Evolutionary conservation across 1,140 invertebrate genomes (phyloP), one percentile per base, ranked within the genome.

Genomic region (Camponotus pennsylvanicus): DNA sequence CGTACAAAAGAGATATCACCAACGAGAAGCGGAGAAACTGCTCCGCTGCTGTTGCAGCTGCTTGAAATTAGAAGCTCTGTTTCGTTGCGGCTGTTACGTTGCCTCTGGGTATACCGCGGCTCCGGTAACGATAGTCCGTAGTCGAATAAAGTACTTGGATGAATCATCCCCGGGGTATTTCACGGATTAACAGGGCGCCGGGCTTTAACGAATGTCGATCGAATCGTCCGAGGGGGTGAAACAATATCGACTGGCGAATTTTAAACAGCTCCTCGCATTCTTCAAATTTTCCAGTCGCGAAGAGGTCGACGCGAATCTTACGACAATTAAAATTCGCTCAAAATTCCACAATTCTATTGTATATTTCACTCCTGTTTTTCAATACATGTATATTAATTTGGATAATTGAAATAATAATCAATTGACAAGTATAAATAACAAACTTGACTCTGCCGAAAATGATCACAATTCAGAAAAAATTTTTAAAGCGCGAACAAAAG

Each of bases 61-160:
- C 67, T 52, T 55, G 83, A 89, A 89, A 89, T 89, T 89, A 89
- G 88, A 89, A 89, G 88, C 87, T 86, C 88, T 85, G 88, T 89
- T 89, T 89, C 84, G 84, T 82, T 86, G 76, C 87, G 87, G 88
- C 79, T 82, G 79, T 89, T 84, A 67, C 88, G 73, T 52, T 52
- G 86, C 82, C 82, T 87, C 82, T 70, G 64, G 86, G 86, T 76
- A 87, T 86, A 70, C 88, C 87, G 59, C 84, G 76, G 34, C 79
- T 89, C 75, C 86, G 71, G 84, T 89, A 89, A 89, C 88, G 88
- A 89, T 89, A 52, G 49, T 88, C 57, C 63, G 61, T 71, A 78
- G 77, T 42, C 84, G 88, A 89, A 89, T 88, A 89, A 89, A 89
- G 87, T 88, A 86, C 84, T 89, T 89, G 69, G 73, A 70, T 52